Evolutionary conservation across 2,797 vertebrate genomes (phyloP), one percentile per base, ranked within the genome.

Genomic region (Brachyrhaphis roseni): DNA sequence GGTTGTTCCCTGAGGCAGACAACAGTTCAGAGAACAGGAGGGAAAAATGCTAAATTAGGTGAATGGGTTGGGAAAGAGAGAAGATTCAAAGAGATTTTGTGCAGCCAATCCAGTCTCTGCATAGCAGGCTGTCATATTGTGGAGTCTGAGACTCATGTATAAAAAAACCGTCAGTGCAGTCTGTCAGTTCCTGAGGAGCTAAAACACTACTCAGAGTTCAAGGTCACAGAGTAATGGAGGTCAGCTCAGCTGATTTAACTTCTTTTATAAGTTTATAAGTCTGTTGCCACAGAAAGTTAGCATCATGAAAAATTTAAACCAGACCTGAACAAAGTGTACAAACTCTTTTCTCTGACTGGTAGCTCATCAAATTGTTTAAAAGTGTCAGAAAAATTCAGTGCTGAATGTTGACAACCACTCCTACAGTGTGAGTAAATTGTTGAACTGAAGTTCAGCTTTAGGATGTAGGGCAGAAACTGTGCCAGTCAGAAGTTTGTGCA

Each of bases 141-240:
- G 28, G 34, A 76, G 72, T 34, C 45, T 26, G 34, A 39, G 41
- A 74, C 74, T 49, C 31, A 23, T 28, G 57, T 55, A 73, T 55
- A 68, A 71, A 72, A 88, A 59, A 72, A 47, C 81, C 74, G 66
- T 84, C 66, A 45, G 72, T 18, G 71, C 64, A 49, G 77, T 78
- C 72, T 87, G 72, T 81, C 51, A 78, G 82, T 79, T 64, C 74
- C 76, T 76, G 80, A 90, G 76, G 88, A 86, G 84, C 90, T 91
- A 72, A 72, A 84, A 87, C 43, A 31, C 83, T 64, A 83, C 81
- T 86, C 85, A 79, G 75, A 53, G 74, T 81, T 71, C 34, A 8
- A 76, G 83, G 86, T 90, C 66, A 20, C 34, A 8, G 77, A 82
- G 85, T 90, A 55, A 20, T 43, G 12, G 72, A 82, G 88, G 90